Evolutionary conservation across 2,113 vertebrate species (phyloP).

Genomic region (Triplophysa siluroides): DNA sequence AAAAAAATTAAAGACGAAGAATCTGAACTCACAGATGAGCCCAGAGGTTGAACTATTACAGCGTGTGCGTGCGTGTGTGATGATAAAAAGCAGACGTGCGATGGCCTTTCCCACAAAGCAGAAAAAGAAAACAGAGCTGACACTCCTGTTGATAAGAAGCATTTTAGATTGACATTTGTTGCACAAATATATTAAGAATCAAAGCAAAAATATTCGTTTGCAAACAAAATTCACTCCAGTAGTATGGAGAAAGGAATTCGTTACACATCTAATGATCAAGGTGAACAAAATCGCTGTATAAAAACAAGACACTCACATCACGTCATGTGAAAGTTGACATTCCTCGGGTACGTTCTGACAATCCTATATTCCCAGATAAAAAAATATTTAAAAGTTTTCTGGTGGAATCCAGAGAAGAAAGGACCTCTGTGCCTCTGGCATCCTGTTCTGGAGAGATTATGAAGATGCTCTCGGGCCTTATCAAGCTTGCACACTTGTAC

Average conservation of each 20-base stretch:
- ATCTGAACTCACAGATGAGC: constrained; percentile 17
- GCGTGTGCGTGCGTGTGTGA: not conserved
- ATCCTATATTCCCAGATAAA: constrained; percentile 11
- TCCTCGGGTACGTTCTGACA: constrained; percentile 36
- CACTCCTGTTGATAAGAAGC: constrained; percentile 21
- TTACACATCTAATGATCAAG: constrained; percentile 38
- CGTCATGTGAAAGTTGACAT: constrained; percentile 55
- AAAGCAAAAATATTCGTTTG: not conserved
- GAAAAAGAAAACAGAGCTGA: constrained; percentile 22
- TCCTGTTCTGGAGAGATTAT: constrained; percentile 37
- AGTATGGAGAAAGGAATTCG: not conserved
- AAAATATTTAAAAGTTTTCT: constrained; percentile 26
- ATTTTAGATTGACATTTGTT: constrained; percentile 28
- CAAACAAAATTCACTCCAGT: not conserved
- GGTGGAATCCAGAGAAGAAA: constrained; percentile 28
- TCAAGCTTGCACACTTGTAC: constrained; percentile 34
- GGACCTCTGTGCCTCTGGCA: constrained; percentile 25
- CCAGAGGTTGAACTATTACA: not conserved
- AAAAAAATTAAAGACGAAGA: constrained; percentile 38
- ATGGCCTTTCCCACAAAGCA: constrained; percentile 21
- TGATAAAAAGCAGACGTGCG: not conserved
- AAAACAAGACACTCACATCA: constrained; percentile 58
- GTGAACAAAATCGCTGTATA: constrained; percentile 47
- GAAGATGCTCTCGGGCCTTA: constrained; percentile 40
- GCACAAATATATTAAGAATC: constrained; percentile 25